Percentiles rank a stretch among this genome's conserved stretches.
phyloP scores from a whole-genome alignment of 2,113 vertebrate species.

The Chaetorhynchus papuensis region DNA sequence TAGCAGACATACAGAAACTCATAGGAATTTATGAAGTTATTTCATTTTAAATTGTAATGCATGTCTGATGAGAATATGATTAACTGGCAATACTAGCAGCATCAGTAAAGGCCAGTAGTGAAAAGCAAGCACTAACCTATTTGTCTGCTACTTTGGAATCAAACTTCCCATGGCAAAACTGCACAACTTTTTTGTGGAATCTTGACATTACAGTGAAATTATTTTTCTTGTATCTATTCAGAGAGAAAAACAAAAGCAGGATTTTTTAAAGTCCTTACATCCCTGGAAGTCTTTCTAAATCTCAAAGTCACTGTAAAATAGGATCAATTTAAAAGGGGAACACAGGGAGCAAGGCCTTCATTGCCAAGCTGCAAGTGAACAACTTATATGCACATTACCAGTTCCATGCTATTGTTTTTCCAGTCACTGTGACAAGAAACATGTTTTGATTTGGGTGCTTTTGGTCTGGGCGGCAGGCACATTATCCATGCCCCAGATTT shows the following conservation, averaged over 20 bases:
- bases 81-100: not conserved
- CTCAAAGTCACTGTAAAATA: not conserved
- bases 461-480: not conserved
- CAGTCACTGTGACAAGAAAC: not conserved
- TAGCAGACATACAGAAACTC: not conserved
- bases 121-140: not conserved
- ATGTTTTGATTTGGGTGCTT: not conserved
- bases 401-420: not conserved
- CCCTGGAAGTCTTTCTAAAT: not conserved
- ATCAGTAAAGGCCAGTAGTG: not conserved
- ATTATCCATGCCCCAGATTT: not conserved
- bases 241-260: not conserved
- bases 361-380: not conserved
- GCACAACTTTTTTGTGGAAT: not conserved
- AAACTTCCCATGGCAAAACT: not conserved
- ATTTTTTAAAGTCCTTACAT: not conserved
- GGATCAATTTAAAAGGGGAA: not conserved
- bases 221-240: not conserved
- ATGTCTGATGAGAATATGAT: not conserved
- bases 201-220: not conserved
- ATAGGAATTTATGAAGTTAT: not conserved
- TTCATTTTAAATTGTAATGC: not conserved
- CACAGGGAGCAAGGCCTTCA: not conserved
- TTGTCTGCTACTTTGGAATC: not conserved
- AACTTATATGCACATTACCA: not conserved